Evolutionary conservation across 2,113 vertebrate genomes (phyloP).

Genomic region (Paramormyrops kingsleyae): DNA sequence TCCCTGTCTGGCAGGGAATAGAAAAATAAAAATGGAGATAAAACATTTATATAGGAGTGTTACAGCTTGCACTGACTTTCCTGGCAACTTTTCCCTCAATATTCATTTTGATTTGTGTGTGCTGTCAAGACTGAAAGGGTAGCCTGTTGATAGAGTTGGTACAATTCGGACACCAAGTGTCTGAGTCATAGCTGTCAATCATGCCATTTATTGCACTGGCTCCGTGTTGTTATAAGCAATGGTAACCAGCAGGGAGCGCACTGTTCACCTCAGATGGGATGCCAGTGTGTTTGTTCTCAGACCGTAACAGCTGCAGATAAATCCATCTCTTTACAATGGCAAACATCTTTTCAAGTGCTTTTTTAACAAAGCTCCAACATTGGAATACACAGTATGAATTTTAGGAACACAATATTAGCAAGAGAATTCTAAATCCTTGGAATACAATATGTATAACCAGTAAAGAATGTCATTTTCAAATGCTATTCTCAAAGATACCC

Average conservation of each 20-base stretch:
- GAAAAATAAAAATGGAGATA: background rate
- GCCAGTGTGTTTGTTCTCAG: background rate
- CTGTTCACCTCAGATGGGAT: background rate
- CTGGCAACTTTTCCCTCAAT: background rate
- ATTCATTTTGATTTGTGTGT: background rate
- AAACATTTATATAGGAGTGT: background rate
- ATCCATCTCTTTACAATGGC: background rate
- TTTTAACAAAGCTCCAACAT: background rate
- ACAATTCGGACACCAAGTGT: background rate
- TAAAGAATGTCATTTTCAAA: background rate
- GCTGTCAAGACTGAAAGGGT: background rate
- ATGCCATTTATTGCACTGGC: background rate
- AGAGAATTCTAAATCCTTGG: background rate
- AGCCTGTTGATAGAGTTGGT: background rate
- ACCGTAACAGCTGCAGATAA: background rate
- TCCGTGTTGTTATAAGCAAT: slow-evolving; percentile 1
- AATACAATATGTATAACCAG: background rate
- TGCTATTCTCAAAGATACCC: background rate
- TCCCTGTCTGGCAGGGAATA: background rate
- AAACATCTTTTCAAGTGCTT: background rate
- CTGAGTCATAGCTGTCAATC: background rate
- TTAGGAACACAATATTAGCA: background rate
- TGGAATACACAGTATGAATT: background rate
- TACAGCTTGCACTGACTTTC: background rate
- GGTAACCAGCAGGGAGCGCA: slow-evolving; percentile 46